These are phyloP conservation scores for Trichonephila inaurata DNA, from an alignment of 1,140 invertebrate species.

Conservation along the genomic window DNA sequence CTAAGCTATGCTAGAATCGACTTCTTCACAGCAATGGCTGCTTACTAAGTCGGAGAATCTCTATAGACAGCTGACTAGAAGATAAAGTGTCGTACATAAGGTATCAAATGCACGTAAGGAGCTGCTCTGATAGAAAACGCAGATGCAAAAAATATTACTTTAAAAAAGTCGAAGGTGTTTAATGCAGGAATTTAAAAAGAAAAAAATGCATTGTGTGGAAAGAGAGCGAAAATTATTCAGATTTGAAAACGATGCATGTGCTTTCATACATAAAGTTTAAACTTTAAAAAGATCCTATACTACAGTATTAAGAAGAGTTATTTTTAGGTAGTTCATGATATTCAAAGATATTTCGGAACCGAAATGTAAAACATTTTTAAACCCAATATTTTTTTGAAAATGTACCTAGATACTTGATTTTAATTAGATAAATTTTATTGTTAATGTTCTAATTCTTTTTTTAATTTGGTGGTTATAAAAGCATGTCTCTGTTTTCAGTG, in stretches of 20 bases:
- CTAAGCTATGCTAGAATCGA: conserved; percentile 74
- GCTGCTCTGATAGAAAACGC: conserved; percentile 41
- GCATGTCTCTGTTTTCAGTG: neutral
- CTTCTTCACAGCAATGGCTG: conserved; percentile 70
- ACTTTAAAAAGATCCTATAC: too few species aligned
- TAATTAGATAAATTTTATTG: too few species aligned
- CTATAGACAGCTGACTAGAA: conserved; percentile 71
- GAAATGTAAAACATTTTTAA: too few species aligned
- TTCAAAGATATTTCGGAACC: too few species aligned
- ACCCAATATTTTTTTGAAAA: too few species aligned
- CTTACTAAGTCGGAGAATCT: conserved; percentile 74
- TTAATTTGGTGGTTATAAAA: neutral
- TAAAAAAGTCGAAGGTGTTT: neutral
- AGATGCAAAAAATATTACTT: conserved; percentile 16
- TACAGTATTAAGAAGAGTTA: too few species aligned
- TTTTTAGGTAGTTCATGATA: too few species aligned
- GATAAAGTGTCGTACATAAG: conserved; percentile 73
- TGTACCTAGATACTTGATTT: too few species aligned
- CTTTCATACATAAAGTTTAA: neutral
- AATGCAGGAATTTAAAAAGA: conserved; percentile 5
- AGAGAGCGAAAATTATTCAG: neutral
- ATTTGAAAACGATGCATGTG: neutral
- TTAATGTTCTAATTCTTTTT: neutral
- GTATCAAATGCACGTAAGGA: conserved; percentile 73
- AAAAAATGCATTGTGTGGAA: neutral